These are phyloP conservation scores for Porites australiensis DNA, from an alignment of 64 coral and sea anemone genomes.

Conservation along the genomic window DNA sequence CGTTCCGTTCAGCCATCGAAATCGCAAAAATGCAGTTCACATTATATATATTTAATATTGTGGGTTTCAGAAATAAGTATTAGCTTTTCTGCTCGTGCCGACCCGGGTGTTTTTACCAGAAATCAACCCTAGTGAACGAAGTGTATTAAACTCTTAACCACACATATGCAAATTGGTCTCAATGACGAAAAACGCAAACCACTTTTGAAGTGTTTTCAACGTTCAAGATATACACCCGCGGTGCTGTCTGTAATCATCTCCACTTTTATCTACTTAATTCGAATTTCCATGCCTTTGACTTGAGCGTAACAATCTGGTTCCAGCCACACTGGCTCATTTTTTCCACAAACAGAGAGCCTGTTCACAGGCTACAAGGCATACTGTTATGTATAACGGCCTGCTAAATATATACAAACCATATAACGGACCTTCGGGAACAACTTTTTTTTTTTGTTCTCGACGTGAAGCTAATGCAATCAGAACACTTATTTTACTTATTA, in stretches of 20 bases:
- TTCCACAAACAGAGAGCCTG: too few relatives aligned
- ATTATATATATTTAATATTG: slow-evolving; percentile 48
- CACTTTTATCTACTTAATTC: slow-evolving; percentile 8
- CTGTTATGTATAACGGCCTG: slow-evolving; percentile 47
- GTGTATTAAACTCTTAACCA: slow-evolving; percentile 61
- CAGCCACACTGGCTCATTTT: too few relatives aligned
- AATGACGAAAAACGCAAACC: slow-evolving; percentile 42
- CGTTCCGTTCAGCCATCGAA: not conserved
- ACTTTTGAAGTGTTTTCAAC: slow-evolving; percentile 32
- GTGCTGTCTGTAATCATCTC: slow-evolving; percentile 14
- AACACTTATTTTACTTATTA: slow-evolving; percentile 47
- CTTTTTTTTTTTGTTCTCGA: not conserved
- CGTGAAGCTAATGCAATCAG: not conserved
- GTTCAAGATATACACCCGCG: slow-evolving; percentile 18
- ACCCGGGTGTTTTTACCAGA: slow-evolving; percentile 12
- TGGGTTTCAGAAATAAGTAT: slow-evolving; percentile 28
- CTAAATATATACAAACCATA: slow-evolving; percentile 17
- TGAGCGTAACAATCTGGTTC: not conserved
- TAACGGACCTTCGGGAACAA: not conserved
- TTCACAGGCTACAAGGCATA: not conserved
- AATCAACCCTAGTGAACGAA: slow-evolving; percentile 39
- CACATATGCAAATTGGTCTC: slow-evolving; percentile 37
- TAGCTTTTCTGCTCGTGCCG: slow-evolving; percentile 44
- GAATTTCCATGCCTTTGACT: slow-evolving; percentile 27
- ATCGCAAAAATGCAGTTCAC: not conserved